Evolutionary conservation across 2,797 vertebrate genomes (phyloP).

Genomic region (Paratrypauchen microcephalus): DNA sequence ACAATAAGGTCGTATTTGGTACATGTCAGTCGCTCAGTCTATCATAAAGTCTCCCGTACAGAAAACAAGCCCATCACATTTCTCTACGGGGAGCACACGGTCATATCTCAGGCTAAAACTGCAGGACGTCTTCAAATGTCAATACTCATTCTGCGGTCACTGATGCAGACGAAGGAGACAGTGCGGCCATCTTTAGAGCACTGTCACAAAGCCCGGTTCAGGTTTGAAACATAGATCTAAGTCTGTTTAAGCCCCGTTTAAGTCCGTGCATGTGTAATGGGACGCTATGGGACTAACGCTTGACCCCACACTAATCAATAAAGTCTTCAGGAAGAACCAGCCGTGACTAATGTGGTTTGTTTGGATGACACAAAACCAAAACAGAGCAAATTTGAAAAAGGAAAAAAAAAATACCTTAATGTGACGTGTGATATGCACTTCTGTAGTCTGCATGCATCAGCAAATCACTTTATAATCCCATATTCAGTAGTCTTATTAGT

Average conservation of each 20-base stretch:
- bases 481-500: too few species aligned
- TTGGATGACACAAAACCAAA: conserved; percentile 21
- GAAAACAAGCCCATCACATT: background rate
- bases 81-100: background rate
- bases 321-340: conserved; percentile 19
- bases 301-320: conserved; percentile 43
- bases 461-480: too few species aligned
- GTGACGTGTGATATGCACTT: background rate
- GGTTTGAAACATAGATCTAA: background rate
- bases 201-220: background rate
- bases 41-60: background rate
- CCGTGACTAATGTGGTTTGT: conserved; percentile 47
- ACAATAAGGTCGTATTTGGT: background rate
- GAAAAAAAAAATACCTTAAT: background rate
- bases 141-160: background rate
- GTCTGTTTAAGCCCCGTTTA: conserved; percentile 1
- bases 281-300: conserved; percentile 19
- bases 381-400: conserved; percentile 3
- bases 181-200: background rate
- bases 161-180: conserved; percentile 2
- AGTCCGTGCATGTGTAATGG: conserved; percentile 3
- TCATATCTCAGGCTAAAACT: background rate
- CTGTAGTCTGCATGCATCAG: too few species aligned
- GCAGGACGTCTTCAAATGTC: conserved; percentile 7
- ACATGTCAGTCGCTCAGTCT: background rate